These are phyloP conservation scores for Atrina japonica DNA, from an alignment of 2,888 invertebrate genomes.

Conservation along the genomic window DNA sequence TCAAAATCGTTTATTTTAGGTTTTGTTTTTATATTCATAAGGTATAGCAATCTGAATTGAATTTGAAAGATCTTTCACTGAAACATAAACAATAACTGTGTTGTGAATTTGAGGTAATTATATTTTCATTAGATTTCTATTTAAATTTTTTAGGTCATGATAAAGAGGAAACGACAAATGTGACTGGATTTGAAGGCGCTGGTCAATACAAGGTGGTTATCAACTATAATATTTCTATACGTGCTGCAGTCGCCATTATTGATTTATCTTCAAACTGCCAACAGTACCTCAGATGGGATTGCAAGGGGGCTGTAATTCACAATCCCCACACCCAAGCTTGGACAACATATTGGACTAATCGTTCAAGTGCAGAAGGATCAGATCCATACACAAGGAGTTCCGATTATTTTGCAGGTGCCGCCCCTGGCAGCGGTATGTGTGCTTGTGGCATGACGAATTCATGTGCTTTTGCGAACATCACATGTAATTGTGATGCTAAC, in stretches of 20 bases:
- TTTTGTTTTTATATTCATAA: too few relatives aligned
- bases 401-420: conserved; percentile 73
- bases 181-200: conserved; percentile 73
- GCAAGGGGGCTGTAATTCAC: conserved; percentile 72
- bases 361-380: conserved; percentile 48
- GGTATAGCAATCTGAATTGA: too few relatives aligned
- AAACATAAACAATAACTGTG: too few relatives aligned
- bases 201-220: conserved; percentile 63
- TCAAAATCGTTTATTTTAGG: too few relatives aligned
- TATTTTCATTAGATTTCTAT: too few relatives aligned
- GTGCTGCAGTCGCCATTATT: conserved; percentile 64
- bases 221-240: conserved; percentile 52
- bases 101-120: too few relatives aligned
- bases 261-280: conserved; percentile 70
- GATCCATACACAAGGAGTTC: conserved; percentile 10
- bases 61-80: too few relatives aligned
- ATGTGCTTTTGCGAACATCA: conserved; percentile 56
- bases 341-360: conserved; percentile 71
- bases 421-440: conserved; percentile 69
- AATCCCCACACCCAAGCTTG: conserved; percentile 60
- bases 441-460: conserved; percentile 71
- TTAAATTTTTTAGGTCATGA: conserved; percentile 72
- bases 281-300: conserved; percentile 76
- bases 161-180: conserved; percentile 56
- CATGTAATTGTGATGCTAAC: conserved; percentile 77